Percentiles rank a stretch among this genome's conserved stretches.
phyloP scores from a whole-genome alignment of 2,113 vertebrate genomes.

The Atrichornis clamosus region DNA sequence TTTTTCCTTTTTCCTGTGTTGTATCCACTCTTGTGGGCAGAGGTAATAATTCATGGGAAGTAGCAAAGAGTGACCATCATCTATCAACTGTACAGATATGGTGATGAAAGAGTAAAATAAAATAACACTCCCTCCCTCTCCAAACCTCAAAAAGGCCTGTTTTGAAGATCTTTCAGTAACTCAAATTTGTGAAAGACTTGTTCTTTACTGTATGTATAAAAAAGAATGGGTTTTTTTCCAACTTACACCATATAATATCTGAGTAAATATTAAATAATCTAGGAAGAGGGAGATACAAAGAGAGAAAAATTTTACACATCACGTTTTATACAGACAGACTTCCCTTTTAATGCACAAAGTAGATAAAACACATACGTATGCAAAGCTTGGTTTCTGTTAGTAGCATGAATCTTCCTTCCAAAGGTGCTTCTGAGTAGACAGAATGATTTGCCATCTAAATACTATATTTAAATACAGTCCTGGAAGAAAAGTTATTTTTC shows the following conservation, averaged over 20 bases:
- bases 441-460: not conserved
- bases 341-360: not conserved
- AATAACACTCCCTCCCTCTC: not conserved
- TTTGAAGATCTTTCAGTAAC: not conserved
- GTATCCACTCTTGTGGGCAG: not conserved
- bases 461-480: not conserved
- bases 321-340: not conserved
- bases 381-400: not conserved
- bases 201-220: not conserved
- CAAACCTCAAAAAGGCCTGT: not conserved
- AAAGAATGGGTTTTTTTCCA: not conserved
- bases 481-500: not conserved
- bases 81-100: not conserved
- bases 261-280: not conserved
- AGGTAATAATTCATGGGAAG: slow-evolving; percentile 9
- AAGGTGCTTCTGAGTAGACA: not conserved
- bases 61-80: not conserved
- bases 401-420: not conserved
- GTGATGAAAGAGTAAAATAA: not conserved
- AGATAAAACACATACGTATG: not conserved
- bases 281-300: not conserved
- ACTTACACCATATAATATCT: not conserved
- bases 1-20: not conserved
- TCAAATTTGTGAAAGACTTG: not conserved
- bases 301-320: not conserved